A percentile compares a stretch with the other conserved stretches of the same genome.
These are phyloP conservation scores for Albula glossodonta DNA, from an alignment of 2,113 vertebrate species.

Conservation along the genomic window DNA sequence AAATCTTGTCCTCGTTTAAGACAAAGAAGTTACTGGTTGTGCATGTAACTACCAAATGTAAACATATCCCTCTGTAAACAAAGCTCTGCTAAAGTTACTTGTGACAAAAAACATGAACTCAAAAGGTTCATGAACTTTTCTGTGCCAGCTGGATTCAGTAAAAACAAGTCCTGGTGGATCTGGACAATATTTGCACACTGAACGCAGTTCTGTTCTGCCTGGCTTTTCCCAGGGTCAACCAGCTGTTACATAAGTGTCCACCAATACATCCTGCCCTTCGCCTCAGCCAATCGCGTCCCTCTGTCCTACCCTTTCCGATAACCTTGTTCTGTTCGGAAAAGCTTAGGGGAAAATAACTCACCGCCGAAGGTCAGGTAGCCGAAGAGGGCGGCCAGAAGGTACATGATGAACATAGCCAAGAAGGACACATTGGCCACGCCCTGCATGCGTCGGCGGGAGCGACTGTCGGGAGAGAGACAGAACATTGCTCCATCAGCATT, in stretches of 20 bases:
- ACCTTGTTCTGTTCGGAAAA: background rate
- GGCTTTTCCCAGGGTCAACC: background rate
- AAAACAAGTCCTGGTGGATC: too few relatives aligned
- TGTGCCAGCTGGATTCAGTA: background rate
- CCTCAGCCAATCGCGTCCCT: background rate
- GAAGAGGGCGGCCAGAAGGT: slow-evolving; percentile 92
- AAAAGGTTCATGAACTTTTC: background rate
- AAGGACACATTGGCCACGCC: slow-evolving; percentile 94
- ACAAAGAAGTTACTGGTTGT: too few relatives aligned
- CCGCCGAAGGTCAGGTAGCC: slow-evolving; percentile 96
- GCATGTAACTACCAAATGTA: too few relatives aligned
- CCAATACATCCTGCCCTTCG: background rate
- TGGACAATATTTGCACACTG: background rate
- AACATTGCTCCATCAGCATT: slow-evolving; percentile 23
- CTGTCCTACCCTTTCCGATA: background rate
- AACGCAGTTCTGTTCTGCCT: background rate
- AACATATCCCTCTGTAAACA: background rate
- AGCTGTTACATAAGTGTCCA: background rate
- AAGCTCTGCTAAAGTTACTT: background rate
- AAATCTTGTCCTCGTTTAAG: too few relatives aligned
- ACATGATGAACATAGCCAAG: slow-evolving; percentile 96
- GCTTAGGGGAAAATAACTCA: slow-evolving; percentile 57
- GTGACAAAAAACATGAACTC: background rate
- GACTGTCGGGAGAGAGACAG: slow-evolving; percentile 67
- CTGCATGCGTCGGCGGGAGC: slow-evolving; percentile 92